Base-by-base conservation (phyloP, 2,888 invertebrate species). In the Drosophila sordidapex region DNA sequence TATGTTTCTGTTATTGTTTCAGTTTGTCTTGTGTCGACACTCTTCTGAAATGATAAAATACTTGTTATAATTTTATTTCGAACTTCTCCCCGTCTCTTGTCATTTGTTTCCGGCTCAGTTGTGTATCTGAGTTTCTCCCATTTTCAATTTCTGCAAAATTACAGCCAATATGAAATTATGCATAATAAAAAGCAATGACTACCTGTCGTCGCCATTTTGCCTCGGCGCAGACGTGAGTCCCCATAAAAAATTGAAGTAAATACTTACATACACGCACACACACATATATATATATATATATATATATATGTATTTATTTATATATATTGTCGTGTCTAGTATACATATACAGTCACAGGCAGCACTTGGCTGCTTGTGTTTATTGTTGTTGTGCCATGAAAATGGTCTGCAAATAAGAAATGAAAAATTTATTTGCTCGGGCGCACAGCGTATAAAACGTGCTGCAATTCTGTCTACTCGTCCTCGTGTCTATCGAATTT, bases 141-240 rank as follows among this genome's bases (percentile, higher is more conserved):
- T 88, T 86, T 86, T 86, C 88, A 88, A 86, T 88, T 88, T 86
- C 81, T 83, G 86, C 81, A 76, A 83, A 88, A 86, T 88, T 86
- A 86, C 86, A 86, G 87, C 70, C 86, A 86, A 88, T 86, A 88
- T 86, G 87, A 83, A 86, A 88, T 86, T 88, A 88, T 88, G 86
- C 86, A 88, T 88, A 88, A 86, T 88, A 86, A 86, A 86, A 86
- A 79, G 65, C 88, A 88, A 88, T 86, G 86, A 88, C 86, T 88
- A 86, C 86, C 88, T 86, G 86, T 86, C 88, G 86, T 82, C 88
- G 82, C 86, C 83, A 83, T 82, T 83, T 82, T 82, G 56, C 60
- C 58, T 43, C 25, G 35, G 51, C 68, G 43, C 76, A 72, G 74
- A 81, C 84, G 70, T 72, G 76, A n/a, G 76, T 43, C 53, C 35